Conservation (phyloP, 2,888 invertebrate genomes). For the Gerosis bhagava region DNA sequence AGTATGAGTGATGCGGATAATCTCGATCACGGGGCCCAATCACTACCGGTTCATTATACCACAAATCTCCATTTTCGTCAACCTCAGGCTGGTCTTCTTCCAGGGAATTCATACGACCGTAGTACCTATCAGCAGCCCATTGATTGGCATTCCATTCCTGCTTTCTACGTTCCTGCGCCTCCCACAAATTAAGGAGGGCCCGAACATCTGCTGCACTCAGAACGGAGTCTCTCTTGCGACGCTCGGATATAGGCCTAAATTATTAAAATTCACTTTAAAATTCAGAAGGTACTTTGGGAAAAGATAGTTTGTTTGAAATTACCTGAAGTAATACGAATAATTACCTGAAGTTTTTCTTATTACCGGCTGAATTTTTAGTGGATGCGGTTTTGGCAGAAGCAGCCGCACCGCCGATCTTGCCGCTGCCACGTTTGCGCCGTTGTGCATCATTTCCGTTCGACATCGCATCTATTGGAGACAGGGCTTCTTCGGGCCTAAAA, state of each 20-base stretch:
- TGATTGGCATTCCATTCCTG: conserved; percentile 74
- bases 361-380: conserved; percentile 71
- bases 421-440: conserved; percentile 69
- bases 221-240: conserved; percentile 83
- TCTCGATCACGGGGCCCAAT: conserved; percentile 67
- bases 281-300: no score
- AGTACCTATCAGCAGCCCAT: conserved; percentile 66
- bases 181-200: conserved; percentile 82
- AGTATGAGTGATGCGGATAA: conserved; percentile 69
- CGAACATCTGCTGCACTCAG: conserved; percentile 84
- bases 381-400: conserved; percentile 73
- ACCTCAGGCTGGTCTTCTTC: conserved; percentile 77
- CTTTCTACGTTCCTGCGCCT: conserved; percentile 80
- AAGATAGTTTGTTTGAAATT: no score
- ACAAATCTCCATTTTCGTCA: conserved; percentile 79
- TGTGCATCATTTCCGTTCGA: conserved; percentile 58
- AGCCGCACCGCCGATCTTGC: conserved; percentile 71
- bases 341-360: conserved; percentile 75
- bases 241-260: conserved; percentile 69
- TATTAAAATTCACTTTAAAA: no score
- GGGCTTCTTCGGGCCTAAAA: conserved; percentile 58
- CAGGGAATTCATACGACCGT: conserved; percentile 58
- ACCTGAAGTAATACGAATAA: no score
- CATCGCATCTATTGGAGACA: conserved; percentile 59
- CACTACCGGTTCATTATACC: conserved; percentile 83